phyloP scores from a whole-genome alignment of 2,113 vertebrate genomes.

The Phasianus colchicus region DNA sequence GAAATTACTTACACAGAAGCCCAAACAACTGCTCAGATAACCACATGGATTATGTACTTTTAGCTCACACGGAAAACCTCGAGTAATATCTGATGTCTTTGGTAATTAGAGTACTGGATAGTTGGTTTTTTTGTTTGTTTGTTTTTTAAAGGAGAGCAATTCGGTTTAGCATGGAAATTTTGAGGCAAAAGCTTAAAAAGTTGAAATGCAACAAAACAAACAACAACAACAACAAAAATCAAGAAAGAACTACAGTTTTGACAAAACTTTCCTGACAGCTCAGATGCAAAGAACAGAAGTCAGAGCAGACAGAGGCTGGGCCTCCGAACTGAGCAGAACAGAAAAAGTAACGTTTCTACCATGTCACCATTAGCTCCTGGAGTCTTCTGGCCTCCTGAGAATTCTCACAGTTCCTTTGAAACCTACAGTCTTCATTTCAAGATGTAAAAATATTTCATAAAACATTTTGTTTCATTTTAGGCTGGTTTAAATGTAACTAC shows the following conservation, averaged over 20 bases:
- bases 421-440: background rate
- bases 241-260: background rate
- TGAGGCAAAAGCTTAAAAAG: background rate
- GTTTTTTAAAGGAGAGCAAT: background rate
- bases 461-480: background rate
- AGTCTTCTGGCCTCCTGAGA: background rate
- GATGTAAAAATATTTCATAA: background rate
- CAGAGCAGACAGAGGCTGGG: background rate
- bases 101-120: background rate
- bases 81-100: background rate
- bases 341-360: background rate
- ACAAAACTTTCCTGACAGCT: background rate
- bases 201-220: background rate
- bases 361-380: background rate
- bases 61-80: background rate
- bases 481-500: background rate
- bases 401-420: background rate
- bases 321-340: background rate
- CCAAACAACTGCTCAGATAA: background rate
- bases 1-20: background rate
- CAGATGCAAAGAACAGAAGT: background rate
- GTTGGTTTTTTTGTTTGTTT: background rate
- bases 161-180: background rate
- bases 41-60: fast-evolving
- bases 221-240: background rate